Percentiles rank a stretch among this genome's conserved stretches.
Evolutionary conservation across 2,888 invertebrate genomes (phyloP).

Genomic region (Pristionchus fissidentatus): DNA sequence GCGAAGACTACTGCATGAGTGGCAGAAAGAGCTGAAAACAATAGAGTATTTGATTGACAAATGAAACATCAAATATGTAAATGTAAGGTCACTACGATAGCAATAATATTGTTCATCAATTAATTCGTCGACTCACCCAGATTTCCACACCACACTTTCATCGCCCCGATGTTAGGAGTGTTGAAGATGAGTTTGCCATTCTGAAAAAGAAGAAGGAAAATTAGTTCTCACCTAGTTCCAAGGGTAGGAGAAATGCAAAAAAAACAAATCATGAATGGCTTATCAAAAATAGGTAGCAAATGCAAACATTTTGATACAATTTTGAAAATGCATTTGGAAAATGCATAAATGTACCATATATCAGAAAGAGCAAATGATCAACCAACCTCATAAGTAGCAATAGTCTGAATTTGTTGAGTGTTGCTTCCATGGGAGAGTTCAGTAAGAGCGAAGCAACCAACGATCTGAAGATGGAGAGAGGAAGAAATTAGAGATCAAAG

Average conservation of each 20-base stretch:
- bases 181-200: constrained; percentile 84
- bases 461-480: constrained; percentile 77
- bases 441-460: constrained; percentile 89
- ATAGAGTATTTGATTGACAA: no score
- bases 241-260: no score
- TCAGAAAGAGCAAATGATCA: no score
- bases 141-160: constrained; percentile 92
- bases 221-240: no score
- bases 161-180: constrained; percentile 86
- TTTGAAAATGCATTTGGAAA: not conserved
- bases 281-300: not conserved
- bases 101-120: not conserved
- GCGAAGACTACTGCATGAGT: constrained; percentile 92
- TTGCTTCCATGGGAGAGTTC: constrained; percentile 93
- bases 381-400: constrained; percentile 36
- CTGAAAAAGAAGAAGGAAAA: no score
- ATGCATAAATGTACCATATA: not conserved
- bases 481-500: not conserved
- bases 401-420: constrained; percentile 77
- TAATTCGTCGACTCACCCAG: constrained; percentile 75
- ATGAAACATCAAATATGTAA: no score
- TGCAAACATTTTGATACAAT: not conserved
- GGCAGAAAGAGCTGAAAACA: constrained; percentile 79
- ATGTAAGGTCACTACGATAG: not conserved
- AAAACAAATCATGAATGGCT: no score